Evolutionary conservation across 2,113 vertebrate species (phyloP).

Genomic region (Pionites leucogaster): DNA sequence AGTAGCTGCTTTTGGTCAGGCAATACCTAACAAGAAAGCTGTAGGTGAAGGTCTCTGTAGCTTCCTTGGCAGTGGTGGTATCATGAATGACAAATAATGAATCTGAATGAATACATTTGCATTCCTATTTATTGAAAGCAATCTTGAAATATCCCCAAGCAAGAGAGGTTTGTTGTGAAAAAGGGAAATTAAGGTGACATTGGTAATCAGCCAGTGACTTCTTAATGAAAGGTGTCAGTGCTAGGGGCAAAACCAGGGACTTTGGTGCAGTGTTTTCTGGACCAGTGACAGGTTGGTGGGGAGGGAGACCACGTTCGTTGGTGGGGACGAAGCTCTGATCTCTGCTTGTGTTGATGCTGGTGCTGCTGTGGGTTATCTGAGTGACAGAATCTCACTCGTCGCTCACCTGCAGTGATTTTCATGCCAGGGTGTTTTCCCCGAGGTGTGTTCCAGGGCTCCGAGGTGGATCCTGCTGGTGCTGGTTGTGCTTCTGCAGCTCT

Average conservation of each 20-base stretch:
- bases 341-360: rapidly evolving
- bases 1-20: not conserved
- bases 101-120: slow-evolving; percentile 34
- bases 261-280: rapidly evolving
- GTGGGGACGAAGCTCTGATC: not conserved
- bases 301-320: rapidly evolving
- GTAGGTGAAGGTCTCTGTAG: not conserved
- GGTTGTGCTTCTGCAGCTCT: not conserved
- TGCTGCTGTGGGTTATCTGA: rapidly evolving
- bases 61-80: not conserved
- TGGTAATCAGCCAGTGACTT: not conserved
- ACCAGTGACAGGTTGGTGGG: rapidly evolving
- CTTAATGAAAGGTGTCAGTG: not conserved
- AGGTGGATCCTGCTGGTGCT: not conserved
- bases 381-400: rapidly evolving
- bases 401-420: rapidly evolving
- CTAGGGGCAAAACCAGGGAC: not conserved
- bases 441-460: not conserved
- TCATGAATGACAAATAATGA: slow-evolving; percentile 5
- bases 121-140: slow-evolving; percentile 44
- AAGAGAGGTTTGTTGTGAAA: not conserved
- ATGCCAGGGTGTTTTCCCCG: rapidly evolving
- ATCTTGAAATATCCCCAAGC: slow-evolving; percentile 14
- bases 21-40: not conserved
- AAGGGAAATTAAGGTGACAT: slow-evolving; percentile 48